A percentile compares a stretch with the other conserved stretches of the same genome.
Conservation (phyloP, 2,113 vertebrate genomes). For the Brachyistius frenatus region DNA sequence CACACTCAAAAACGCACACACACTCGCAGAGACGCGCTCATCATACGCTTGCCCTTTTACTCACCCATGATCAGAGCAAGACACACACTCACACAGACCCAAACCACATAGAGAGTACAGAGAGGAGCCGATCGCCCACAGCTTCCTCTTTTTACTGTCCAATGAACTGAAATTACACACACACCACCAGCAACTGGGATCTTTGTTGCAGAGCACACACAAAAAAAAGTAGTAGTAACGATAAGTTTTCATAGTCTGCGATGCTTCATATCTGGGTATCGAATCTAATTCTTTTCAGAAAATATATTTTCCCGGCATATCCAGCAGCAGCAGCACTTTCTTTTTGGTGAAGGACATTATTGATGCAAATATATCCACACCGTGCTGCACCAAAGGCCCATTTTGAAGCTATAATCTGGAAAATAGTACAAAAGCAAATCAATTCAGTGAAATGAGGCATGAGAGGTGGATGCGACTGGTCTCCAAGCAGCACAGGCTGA, state of each 20-base stretch:
- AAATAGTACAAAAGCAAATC: not conserved
- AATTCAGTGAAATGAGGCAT: not conserved
- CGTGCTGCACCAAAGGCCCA: not conserved
- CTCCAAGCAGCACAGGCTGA: not conserved
- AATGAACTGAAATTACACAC: constrained; percentile 64
- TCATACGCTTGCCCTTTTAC: constrained; percentile 68
- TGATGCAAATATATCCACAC: constrained; percentile 28
- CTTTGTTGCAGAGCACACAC: not conserved
- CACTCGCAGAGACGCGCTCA: constrained; percentile 37
- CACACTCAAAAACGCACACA: constrained; percentile 30
- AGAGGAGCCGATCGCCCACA: constrained; percentile 72
- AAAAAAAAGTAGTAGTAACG: constrained; percentile 9
- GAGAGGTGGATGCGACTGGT: not conserved
- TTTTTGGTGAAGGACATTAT: constrained; percentile 14
- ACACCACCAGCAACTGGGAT: constrained; percentile 20
- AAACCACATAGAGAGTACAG: constrained; percentile 77
- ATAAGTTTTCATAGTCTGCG: constrained; percentile 39
- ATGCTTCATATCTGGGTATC: constrained; percentile 3
- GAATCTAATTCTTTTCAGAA: constrained; percentile 29
- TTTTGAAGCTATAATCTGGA: not conserved
- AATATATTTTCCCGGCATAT: constrained; percentile 8
- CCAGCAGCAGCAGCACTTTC: constrained; percentile 1
- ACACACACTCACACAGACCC: constrained; percentile 66
- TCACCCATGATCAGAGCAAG: constrained; percentile 77
- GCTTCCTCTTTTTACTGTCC: constrained; percentile 74